Conservation (phyloP, 2,797 vertebrate genomes). For the Dendrocincla fuliginosa region DNA sequence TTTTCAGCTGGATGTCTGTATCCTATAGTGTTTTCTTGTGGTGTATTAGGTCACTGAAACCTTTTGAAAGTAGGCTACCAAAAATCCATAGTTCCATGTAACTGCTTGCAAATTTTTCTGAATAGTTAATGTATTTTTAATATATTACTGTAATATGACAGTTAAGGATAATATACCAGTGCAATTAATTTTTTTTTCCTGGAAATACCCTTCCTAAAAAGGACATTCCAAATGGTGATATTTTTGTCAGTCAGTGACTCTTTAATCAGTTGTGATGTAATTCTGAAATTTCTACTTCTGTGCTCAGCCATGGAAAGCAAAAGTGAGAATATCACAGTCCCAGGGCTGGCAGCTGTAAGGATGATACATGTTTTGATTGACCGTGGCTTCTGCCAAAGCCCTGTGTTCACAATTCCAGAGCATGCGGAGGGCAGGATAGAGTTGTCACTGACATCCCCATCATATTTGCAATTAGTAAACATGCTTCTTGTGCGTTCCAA, state of each 20-base stretch:
- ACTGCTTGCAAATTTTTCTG: not conserved
- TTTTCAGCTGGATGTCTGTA: not conserved
- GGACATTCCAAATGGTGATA: not conserved
- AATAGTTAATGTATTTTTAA: not conserved
- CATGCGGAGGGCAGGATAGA: not conserved
- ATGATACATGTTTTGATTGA: not conserved
- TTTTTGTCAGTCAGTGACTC: not conserved
- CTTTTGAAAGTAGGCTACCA: not conserved
- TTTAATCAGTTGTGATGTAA: not conserved
- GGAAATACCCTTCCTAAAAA: not conserved
- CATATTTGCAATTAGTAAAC: not conserved
- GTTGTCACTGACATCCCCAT: not conserved
- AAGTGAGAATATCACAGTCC: fast-evolving
- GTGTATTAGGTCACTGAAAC: not conserved
- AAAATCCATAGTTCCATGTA: not conserved
- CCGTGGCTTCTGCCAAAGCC: not conserved
- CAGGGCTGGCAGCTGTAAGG: not conserved
- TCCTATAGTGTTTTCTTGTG: not conserved
- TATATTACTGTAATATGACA: not conserved
- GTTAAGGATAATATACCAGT: not conserved
- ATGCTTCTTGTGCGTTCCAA: not conserved
- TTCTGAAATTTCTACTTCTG: not conserved
- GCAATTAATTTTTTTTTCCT: not conserved
- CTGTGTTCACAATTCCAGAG: not conserved
- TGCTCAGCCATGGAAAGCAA: not conserved